Evolutionary conservation across 2,113 vertebrate genomes (phyloP), one percentile per base, ranked within the genome.

Genomic region (Seriola dumerili): DNA sequence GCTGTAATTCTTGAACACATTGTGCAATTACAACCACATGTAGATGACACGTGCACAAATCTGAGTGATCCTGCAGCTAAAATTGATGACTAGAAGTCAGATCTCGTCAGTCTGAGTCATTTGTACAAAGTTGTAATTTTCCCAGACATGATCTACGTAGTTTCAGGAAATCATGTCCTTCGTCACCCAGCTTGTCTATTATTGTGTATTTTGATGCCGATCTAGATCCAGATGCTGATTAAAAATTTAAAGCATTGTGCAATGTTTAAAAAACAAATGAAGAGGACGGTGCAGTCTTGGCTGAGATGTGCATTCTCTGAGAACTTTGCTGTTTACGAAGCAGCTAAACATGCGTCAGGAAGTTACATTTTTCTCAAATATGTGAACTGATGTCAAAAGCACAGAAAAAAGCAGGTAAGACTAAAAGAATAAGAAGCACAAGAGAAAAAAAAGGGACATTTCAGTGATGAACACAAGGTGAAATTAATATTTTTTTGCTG

Each of bases 251-350:
- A 66, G 65, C 67, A 83, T 62, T 70, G 46, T n/a, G 10, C 1
- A 21, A 25, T 73, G 61, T 80, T 69, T 57, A 50, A 67, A 80
- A 80, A 62, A 50, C 59, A 76, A 40, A 67, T 73, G 58, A 5
- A 7, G 72, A 58, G 19, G 61, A 13, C 23, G 17, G 54, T 19
- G 55, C 48, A 55, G 67, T n/a, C n/a, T 74, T 82, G 52, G 55
- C 57, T 5, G 40, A 21, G 55, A 17, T 9, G 29, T 3, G 2
- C 6, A 8, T 23, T 44, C 57, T 50, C 68, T 78, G 46, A 87
- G 69, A 58, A 80, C 48, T 59, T 76, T 84, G 23, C 64, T 68
- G 73, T 87, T 83, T 76, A 78, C 44, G 80, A 38, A 80, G 76
- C 0, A 10, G 23, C 63, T 58, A 79, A 84, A 79, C 74, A 83